A percentile compares a stretch with the other conserved stretches of the same genome.
Evolutionary conservation across 2,888 invertebrate species (phyloP).

Genomic region (Myopa testacea): DNA sequence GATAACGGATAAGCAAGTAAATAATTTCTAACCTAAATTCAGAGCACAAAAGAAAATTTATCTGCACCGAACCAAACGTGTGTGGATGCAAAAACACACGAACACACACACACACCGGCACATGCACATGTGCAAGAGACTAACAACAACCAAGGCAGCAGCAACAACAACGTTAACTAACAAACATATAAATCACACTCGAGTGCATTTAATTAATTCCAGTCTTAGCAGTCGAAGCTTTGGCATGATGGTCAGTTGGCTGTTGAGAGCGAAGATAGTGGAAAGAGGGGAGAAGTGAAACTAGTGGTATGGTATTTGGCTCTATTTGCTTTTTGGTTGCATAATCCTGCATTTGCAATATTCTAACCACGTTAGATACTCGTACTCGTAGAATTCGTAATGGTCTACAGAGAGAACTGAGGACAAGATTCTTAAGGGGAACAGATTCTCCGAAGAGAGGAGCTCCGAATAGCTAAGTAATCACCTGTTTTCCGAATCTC

Average conservation of each 20-base stretch:
- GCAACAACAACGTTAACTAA: conserved; percentile 13
- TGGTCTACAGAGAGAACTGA: too few species aligned
- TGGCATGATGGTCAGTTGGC: too few species aligned
- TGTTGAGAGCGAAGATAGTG: not conserved
- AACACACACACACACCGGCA: not conserved
- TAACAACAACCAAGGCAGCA: conserved; percentile 13
- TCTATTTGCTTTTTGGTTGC: not conserved
- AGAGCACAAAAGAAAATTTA: conserved; percentile 13
- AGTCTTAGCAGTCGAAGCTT: not conserved
- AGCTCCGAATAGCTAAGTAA: too few species aligned
- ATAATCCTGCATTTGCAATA: not conserved
- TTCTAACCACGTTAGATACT: too few species aligned
- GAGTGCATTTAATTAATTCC: conserved; percentile 54
- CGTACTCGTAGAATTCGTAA: too few species aligned
- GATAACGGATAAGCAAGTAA: not conserved
- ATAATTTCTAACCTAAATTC: conserved; percentile 23
- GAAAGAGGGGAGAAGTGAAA: not conserved
- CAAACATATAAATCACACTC: conserved; percentile 50
- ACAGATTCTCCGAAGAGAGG: too few species aligned
- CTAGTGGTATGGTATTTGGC: not conserved
- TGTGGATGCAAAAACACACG: not conserved
- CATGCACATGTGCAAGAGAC: not conserved
- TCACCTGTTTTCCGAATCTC: too few species aligned
- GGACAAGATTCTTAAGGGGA: too few species aligned
- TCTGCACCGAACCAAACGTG: conserved; percentile 15